Evolutionary conservation across 2,888 invertebrate species (phyloP).

Genomic region (Apamea monoglypha): DNA sequence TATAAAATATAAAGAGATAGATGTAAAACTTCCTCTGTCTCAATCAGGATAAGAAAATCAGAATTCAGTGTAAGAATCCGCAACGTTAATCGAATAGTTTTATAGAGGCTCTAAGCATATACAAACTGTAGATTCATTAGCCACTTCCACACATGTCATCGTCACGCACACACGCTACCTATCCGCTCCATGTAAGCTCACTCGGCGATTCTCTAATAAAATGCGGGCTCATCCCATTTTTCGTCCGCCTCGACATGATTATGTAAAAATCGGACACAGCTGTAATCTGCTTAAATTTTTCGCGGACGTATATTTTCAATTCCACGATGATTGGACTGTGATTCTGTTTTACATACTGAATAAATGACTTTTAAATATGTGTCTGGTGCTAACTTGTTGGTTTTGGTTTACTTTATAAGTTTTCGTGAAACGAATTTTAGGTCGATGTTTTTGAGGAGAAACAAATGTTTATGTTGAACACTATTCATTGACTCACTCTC

Average conservation of each 20-base stretch:
- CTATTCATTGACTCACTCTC: background rate
- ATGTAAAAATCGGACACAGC: slow-evolving; percentile 65
- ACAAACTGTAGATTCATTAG: background rate
- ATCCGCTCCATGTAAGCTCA: slow-evolving; percentile 29
- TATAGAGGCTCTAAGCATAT: background rate
- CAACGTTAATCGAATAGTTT: background rate
- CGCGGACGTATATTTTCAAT: slow-evolving; percentile 60
- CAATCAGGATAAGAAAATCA: background rate
- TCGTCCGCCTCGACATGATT: slow-evolving; percentile 50
- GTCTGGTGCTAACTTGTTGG: background rate
- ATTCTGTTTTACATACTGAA: slow-evolving; percentile 63
- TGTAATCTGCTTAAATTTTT: slow-evolving; percentile 60
- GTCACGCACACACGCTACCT: background rate
- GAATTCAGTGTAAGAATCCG: background rate
- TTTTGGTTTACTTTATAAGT: slow-evolving; percentile 6
- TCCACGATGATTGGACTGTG: slow-evolving; percentile 59
- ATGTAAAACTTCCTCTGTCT: background rate
- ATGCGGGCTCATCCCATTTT: slow-evolving; percentile 37
- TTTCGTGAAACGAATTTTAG: slow-evolving; percentile 4
- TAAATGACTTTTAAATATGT: slow-evolving; percentile 49
- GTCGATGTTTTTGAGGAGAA: background rate
- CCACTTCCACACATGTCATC: slow-evolving; percentile 6
- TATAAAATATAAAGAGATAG: too few relatives aligned
- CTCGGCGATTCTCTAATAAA: slow-evolving; percentile 47
- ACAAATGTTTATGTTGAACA: background rate